These are phyloP conservation scores for Arctocebus calabarensis DNA, from an alignment of 2,797 vertebrate genomes.

Conservation along the genomic window DNA sequence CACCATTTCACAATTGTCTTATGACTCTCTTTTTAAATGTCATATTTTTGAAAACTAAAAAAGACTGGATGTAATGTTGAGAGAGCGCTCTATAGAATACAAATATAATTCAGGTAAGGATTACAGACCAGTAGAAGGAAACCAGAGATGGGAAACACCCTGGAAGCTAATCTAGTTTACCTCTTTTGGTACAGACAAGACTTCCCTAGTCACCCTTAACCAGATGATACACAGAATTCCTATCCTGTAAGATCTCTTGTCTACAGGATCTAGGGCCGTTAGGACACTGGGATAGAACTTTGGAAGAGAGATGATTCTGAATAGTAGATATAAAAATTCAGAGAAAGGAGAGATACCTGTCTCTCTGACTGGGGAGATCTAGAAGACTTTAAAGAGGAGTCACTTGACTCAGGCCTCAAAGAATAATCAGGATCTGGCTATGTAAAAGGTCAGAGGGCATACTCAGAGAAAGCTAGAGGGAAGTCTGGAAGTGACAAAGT, in stretches of 20 bases:
- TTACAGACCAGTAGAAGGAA: constrained; percentile 41
- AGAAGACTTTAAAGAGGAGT: background rate
- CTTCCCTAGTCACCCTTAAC: constrained; percentile 18
- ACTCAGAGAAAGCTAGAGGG: background rate
- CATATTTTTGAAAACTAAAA: constrained; percentile 46
- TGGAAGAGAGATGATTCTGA: background rate
- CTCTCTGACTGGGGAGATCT: background rate
- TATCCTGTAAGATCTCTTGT: background rate
- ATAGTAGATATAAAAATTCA: background rate
- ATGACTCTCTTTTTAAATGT: background rate
- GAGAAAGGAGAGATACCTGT: background rate
- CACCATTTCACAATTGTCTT: background rate
- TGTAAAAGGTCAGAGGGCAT: background rate
- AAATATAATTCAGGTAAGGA: constrained; percentile 8
- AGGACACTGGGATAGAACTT: background rate
- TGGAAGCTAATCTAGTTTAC: constrained; percentile 7
- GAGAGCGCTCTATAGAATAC: background rate
- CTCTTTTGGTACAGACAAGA: background rate
- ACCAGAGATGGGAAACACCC: background rate
- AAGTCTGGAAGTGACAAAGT: background rate
- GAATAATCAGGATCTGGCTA: background rate
- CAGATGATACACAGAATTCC: background rate
- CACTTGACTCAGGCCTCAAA: constrained; percentile 26
- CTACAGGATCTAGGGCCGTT: background rate
- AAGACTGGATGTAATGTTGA: background rate